A percentile compares a stretch with the other conserved stretches of the same genome.
Conservation (phyloP, 2,888 invertebrate genomes). For the Macrosoma leucophasiata region DNA sequence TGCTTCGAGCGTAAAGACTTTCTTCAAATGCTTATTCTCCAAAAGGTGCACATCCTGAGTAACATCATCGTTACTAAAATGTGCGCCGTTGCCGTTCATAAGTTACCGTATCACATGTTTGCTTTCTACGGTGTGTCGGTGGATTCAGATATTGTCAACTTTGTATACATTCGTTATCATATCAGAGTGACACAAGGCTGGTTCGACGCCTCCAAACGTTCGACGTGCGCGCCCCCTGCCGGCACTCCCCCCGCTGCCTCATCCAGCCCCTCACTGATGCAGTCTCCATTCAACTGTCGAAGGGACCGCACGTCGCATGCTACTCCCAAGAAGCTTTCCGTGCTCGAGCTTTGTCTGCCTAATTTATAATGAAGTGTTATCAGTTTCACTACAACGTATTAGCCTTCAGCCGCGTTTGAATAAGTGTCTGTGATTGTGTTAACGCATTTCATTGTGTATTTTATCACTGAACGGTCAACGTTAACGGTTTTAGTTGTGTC, state of each 20-base stretch:
- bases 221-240: slow-evolving; percentile 55
- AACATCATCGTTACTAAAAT: too few relatives aligned
- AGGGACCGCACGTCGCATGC: slow-evolving; percentile 33
- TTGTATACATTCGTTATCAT: slow-evolving; percentile 70
- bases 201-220: slow-evolving; percentile 48
- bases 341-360: slow-evolving; percentile 62
- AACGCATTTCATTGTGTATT: slow-evolving; percentile 24
- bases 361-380: slow-evolving; percentile 47
- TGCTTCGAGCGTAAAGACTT: too few relatives aligned
- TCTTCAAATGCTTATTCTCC: too few relatives aligned
- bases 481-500: slow-evolving; percentile 51
- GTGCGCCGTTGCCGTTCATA: too few relatives aligned
- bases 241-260: slow-evolving; percentile 35
- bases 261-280: slow-evolving; percentile 46
- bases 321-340: slow-evolving; percentile 46
- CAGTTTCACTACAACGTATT: slow-evolving; percentile 34
- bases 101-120: slow-evolving; percentile 15
- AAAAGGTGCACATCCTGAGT: too few relatives aligned
- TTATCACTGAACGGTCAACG: slow-evolving; percentile 37
- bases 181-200: slow-evolving; percentile 52
- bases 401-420: slow-evolving; percentile 24
- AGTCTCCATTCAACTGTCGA: slow-evolving; percentile 51
- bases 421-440: slow-evolving; percentile 31
- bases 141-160: slow-evolving; percentile 38
- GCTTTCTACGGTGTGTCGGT: slow-evolving; percentile 20